Evolutionary conservation across 1,140 invertebrate species (phyloP), one percentile per base, ranked within the genome.

Genomic region (Aphelinus certus): DNA sequence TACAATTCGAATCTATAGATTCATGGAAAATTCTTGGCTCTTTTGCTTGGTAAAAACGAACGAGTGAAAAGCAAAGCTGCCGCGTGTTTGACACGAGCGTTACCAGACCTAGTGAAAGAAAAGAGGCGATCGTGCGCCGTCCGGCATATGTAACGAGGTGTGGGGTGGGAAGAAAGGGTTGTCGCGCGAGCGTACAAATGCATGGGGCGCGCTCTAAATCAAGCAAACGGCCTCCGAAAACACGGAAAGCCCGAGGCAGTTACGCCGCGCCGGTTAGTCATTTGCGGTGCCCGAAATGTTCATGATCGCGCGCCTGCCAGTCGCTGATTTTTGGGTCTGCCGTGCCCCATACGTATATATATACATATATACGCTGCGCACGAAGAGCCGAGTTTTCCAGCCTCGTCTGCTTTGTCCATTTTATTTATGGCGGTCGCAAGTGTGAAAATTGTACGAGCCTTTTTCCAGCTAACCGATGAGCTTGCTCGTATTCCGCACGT

Each of bases 191-290:
- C 58, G 53, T 60, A 56, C 45, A 74, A 68, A 78, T 72, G 78
- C 78, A 60, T 61, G 75, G 65, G 76, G 73, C 68, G 73, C 66
- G 76, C 78, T 81, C 80, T 86, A 86, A 86, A 86, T 86, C 85
- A 86, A 86, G 79, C 79, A 81, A 85, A 84, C 79, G 81, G 78
- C 79, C 79, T 76, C 77, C 63, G 64, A 81, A 84, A 83, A 76
- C 79, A 82, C 71, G 71, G 62, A 80, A 79, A 80, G 75, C 75
- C 46, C 76, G 71, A 75, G 47, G 81, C 80, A 83, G 81, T 83
- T 82, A 83, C 80, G 76, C 78, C 79, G 78, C 26, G 26, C 76
- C 67, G 79, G 77, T 71, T 76, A 83, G 81, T 84, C 84, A 83
- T 86, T 86, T 86, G 84, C 72, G 84, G 84, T 84, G 66, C 57